A percentile compares a stretch with the other conserved stretches of the same genome.
These are phyloP conservation scores for Fregata magnificens DNA, from an alignment of 2,113 vertebrate genomes.

Conservation along the genomic window DNA sequence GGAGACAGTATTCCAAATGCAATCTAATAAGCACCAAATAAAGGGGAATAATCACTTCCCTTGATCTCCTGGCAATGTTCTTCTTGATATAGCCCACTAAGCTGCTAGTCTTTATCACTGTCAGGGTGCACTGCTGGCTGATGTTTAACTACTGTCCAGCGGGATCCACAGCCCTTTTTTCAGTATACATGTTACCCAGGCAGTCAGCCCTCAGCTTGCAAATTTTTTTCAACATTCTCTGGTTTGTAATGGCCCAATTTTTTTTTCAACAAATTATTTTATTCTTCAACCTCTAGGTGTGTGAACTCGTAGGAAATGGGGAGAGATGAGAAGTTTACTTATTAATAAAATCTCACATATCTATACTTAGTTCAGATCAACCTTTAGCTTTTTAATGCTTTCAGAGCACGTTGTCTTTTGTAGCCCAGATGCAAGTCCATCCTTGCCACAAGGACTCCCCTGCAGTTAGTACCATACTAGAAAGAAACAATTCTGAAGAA, in stretches of 20 bases:
- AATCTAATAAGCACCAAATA: neutral
- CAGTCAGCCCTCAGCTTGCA: neutral
- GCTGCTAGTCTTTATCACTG: neutral
- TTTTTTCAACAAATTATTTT: neutral
- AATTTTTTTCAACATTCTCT: neutral
- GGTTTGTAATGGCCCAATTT: neutral
- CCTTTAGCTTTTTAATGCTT: neutral
- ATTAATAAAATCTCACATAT: neutral
- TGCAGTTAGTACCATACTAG: neutral
- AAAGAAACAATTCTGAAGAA: neutral
- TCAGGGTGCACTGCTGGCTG: neutral
- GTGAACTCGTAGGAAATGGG: neutral
- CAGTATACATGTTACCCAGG: neutral
- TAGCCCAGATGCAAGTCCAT: neutral
- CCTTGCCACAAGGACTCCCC: neutral
- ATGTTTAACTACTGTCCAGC: neutral
- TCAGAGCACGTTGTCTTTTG: neutral
- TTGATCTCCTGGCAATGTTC: neutral
- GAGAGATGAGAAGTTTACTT: neutral
- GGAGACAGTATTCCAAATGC: neutral
- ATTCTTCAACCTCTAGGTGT: neutral
- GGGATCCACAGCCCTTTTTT: neutral
- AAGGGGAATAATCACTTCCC: neutral
- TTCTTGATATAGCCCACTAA: neutral
- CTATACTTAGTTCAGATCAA: neutral